These are phyloP conservation scores for Eutrigla gurnardus DNA, from an alignment of 2,797 vertebrate species.

Conservation along the genomic window DNA sequence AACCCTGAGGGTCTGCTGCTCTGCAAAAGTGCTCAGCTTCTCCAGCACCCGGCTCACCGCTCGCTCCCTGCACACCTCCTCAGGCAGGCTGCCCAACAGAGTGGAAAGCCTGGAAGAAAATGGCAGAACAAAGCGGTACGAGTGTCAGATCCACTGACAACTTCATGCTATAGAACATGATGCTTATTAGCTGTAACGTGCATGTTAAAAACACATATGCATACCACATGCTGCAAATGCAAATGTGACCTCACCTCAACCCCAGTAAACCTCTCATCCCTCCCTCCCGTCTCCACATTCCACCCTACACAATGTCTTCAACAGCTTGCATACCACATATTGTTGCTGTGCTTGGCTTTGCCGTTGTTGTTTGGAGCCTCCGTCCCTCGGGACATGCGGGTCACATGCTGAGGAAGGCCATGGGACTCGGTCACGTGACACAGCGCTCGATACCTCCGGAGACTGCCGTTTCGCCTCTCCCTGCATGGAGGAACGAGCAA, in stretches of 20 bases:
- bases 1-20: conserved; percentile 73
- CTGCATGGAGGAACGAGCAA: conserved; percentile 42
- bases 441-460: conserved; percentile 70
- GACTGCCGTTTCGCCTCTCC: conserved; percentile 72
- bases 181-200: background rate
- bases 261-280: conserved; percentile 1
- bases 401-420: conserved; percentile 60
- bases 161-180: background rate
- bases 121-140: background rate
- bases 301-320: conserved; percentile 47
- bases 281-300: conserved; percentile 35
- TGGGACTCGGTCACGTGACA: conserved; percentile 50
- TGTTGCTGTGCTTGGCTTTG: conserved; percentile 44
- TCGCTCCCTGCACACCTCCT: conserved; percentile 71
- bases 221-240: conserved; percentile 26
- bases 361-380: conserved; percentile 5
- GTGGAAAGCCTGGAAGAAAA: conserved; percentile 76
- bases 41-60: conserved; percentile 75
- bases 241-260: conserved; percentile 1
- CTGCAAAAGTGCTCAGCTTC: conserved; percentile 81
- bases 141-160: background rate
- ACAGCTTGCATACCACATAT: conserved; percentile 60
- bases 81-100: conserved; percentile 77
- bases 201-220: conserved; percentile 1
- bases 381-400: conserved; percentile 25